A percentile compares a stretch with the other conserved stretches of the same genome.
Evolutionary conservation across 1,140 invertebrate genomes (phyloP).

Genomic region (Drosophila parvula): DNA sequence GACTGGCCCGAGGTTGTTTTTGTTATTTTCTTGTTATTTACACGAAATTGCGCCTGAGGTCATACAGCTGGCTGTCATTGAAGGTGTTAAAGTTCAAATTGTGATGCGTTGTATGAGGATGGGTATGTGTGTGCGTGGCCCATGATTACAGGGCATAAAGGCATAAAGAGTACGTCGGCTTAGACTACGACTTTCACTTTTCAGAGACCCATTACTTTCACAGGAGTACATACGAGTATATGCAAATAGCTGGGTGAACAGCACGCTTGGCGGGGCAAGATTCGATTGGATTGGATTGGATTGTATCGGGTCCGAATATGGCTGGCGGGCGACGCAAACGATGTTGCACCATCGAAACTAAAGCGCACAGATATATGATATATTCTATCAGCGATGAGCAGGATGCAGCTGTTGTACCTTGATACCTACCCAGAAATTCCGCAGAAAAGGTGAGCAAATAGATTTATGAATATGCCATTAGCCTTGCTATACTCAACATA

Average conservation of each 20-base stretch:
- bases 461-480: not conserved
- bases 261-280: not conserved
- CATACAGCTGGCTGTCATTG: constrained; percentile 73
- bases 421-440: not conserved
- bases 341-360: constrained; percentile 24
- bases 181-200: constrained; percentile 34
- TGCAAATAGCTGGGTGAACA: constrained; percentile 49
- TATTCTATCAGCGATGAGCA: constrained; percentile 8
- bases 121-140: constrained; percentile 19
- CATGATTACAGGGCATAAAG: constrained; percentile 59
- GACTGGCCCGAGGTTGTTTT: constrained; percentile 69
- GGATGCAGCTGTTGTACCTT: not conserved
- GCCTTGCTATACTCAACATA: too few species aligned
- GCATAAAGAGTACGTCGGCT: constrained; percentile 48
- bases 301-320: constrained; percentile 2
- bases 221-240: constrained; percentile 40
- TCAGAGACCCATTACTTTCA: constrained; percentile 8
- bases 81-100: constrained; percentile 82
- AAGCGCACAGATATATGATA: constrained; percentile 8
- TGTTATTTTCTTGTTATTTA: constrained; percentile 82
- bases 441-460: not conserved
- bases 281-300: constrained; percentile 22
- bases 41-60: constrained; percentile 79
- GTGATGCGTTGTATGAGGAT: constrained; percentile 38
- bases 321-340: constrained; percentile 16